These are phyloP conservation scores for Himantopus leucocephalus DNA, from an alignment of 2,113 vertebrate genomes.

Conservation along the genomic window DNA sequence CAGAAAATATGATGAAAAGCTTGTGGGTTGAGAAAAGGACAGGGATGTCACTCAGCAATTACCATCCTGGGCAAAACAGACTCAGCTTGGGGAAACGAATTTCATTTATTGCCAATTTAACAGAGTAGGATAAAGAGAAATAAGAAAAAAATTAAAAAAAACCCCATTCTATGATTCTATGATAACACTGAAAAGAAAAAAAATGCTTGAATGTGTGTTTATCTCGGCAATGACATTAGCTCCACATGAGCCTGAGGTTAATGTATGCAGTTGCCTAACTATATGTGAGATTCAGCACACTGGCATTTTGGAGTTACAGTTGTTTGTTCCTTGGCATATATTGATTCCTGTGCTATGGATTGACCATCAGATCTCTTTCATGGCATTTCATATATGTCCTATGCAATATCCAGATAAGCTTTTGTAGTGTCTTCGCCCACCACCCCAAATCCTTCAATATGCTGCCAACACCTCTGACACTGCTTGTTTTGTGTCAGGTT, in stretches of 20 bases:
- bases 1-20: not conserved
- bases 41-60: not conserved
- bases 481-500: not conserved
- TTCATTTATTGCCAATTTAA: not conserved
- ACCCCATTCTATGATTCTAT: not conserved
- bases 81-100: not conserved
- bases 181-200: not conserved
- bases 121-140: not conserved
- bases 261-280: not conserved
- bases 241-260: not conserved
- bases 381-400: not conserved
- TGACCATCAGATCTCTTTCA: not conserved
- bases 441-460: not conserved
- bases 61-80: not conserved
- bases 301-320: not conserved
- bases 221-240: not conserved
- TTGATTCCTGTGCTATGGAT: not conserved
- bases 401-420: not conserved
- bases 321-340: not conserved
- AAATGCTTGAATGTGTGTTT: not conserved
- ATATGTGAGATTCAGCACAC: not conserved
- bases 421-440: not conserved
- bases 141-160: not conserved
- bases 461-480: not conserved
- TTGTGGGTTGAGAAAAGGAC: not conserved